A percentile compares a stretch with the other conserved stretches of the same genome.
Conservation (phyloP, 2,113 vertebrate genomes). For the Gorsachius goisagi region DNA sequence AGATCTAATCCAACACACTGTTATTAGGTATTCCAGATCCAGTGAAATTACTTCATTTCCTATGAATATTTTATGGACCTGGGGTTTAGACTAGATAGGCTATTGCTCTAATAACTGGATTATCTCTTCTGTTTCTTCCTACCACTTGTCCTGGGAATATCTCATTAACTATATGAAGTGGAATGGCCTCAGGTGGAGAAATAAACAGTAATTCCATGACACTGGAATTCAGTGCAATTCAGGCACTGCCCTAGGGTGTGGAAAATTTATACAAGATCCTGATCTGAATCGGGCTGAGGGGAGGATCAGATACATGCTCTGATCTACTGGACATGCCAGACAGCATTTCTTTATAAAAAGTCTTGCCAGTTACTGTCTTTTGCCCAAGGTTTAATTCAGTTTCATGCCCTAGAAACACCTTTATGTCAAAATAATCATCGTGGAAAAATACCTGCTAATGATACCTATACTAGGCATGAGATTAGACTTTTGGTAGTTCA, state of each 20-base stretch:
- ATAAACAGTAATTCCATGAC: background rate
- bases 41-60: background rate
- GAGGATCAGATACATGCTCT: background rate
- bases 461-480: background rate
- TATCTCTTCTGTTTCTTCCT: background rate
- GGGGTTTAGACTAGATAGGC: background rate
- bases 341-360: background rate
- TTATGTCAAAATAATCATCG: background rate
- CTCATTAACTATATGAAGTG: background rate
- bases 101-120: background rate
- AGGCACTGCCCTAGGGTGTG: background rate
- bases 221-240: background rate
- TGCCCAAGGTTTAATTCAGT: background rate
- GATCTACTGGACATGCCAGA: background rate
- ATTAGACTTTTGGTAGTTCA: background rate
- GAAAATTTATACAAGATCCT: background rate
- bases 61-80: background rate
- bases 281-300: accelerated
- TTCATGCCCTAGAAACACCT: background rate
- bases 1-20: background rate
- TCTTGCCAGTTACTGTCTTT: background rate
- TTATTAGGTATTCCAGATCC: background rate
- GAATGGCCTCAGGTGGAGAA: background rate
- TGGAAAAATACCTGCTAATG: background rate
- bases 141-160: background rate